These are phyloP conservation scores for Danio albolineatus DNA, from an alignment of 2,797 vertebrate species.

Conservation along the genomic window DNA sequence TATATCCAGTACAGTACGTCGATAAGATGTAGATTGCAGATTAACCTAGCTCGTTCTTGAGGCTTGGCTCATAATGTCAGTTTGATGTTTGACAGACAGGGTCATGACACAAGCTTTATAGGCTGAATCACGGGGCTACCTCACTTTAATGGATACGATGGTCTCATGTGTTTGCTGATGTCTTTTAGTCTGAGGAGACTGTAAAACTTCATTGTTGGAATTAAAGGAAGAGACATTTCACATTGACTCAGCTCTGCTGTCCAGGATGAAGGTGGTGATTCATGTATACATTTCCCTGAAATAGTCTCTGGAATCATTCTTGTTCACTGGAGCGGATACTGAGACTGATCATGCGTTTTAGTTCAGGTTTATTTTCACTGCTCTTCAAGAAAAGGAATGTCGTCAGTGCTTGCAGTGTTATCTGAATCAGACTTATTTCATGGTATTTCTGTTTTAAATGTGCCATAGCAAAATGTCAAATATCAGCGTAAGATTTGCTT, in stretches of 20 bases:
- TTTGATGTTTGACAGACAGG: slow-evolving; percentile 10
- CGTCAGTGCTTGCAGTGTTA: neutral
- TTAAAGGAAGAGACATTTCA: slow-evolving; percentile 13
- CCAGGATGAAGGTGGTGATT: neutral
- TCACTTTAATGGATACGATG: neutral
- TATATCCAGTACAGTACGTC: neutral
- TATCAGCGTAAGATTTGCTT: neutral
- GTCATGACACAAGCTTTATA: neutral
- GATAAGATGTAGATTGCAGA: neutral
- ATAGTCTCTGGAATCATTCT: neutral
- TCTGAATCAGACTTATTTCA: slow-evolving; percentile 20
- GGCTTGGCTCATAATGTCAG: neutral
- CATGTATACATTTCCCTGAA: neutral
- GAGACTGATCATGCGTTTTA: neutral
- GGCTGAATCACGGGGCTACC: neutral
- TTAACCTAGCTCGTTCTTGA: neutral
- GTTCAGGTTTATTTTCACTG: neutral
- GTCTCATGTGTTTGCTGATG: neutral
- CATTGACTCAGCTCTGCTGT: neutral
- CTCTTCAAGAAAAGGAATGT: neutral
- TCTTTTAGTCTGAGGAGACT: neutral
- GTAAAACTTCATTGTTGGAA: neutral
- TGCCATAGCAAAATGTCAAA: neutral
- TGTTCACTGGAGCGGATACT: neutral
- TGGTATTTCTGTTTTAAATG: neutral